phyloP scores from a whole-genome alignment of 2,888 invertebrate genomes.

The Drosophila crucigera region DNA sequence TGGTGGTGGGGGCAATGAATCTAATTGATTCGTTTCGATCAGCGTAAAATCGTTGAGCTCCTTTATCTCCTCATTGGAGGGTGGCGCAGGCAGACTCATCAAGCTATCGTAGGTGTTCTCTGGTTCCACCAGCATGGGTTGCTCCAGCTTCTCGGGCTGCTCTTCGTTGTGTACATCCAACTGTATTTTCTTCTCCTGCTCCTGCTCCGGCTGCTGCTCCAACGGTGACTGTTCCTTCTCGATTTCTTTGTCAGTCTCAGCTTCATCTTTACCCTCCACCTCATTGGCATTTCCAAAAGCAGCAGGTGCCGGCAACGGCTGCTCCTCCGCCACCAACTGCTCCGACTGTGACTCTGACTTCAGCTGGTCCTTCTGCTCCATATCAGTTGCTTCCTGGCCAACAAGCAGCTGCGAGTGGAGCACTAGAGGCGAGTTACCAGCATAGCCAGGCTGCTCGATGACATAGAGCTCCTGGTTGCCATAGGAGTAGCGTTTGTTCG shows the following conservation, averaged over 20 bases:
- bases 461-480: conserved; percentile 92
- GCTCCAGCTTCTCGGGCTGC: not conserved
- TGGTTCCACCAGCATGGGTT: conserved; percentile 28
- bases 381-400: conserved; percentile 15
- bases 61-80: conserved; percentile 84
- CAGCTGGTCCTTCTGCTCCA: conserved; percentile 53
- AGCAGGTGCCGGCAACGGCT: conserved; percentile 33
- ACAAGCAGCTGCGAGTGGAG: conserved; percentile 47
- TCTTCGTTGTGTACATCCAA: not conserved
- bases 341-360: not conserved
- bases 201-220: not conserved
- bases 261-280: not conserved
- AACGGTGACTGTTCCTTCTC: not conserved
- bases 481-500: conserved; percentile 91
- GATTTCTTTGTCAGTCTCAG: conserved; percentile 2
- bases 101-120: conserved; percentile 84
- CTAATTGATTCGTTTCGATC: conserved; percentile 83
- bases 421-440: conserved; percentile 74
- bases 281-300: conserved; percentile 28
- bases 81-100: conserved; percentile 85
- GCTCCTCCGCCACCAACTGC: conserved; percentile 11
- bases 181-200: not conserved
- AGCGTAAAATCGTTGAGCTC: conserved; percentile 82
- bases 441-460: conserved; percentile 90
- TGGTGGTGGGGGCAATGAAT: conserved; percentile 85